Evolutionary conservation across 2,113 vertebrate species (phyloP).

Genomic region (human): DNA sequence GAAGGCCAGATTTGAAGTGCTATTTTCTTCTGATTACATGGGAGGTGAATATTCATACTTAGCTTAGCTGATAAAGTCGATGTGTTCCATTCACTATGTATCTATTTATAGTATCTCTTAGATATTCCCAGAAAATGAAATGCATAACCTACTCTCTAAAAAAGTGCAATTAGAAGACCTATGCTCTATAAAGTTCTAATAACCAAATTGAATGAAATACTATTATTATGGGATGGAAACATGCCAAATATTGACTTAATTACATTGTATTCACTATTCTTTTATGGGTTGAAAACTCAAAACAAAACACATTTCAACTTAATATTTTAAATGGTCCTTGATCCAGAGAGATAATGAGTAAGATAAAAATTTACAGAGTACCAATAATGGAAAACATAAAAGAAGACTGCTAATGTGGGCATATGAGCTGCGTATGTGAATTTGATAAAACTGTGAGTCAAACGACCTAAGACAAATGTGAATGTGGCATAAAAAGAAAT

Average conservation of each 20-base stretch:
- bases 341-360: background rate
- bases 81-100: background rate
- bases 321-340: constrained; percentile 11
- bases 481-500: background rate
- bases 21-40: background rate
- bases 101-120: background rate
- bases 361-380: background rate
- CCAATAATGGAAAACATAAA: background rate
- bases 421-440: background rate
- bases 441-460: background rate
- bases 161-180: constrained; percentile 53
- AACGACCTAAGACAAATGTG: background rate
- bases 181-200: constrained; percentile 42
- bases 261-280: background rate
- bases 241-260: constrained; percentile 18
- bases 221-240: background rate
- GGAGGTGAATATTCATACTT: background rate
- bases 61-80: background rate
- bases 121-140: constrained; percentile 35
- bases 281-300: constrained; percentile 25
- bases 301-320: constrained; percentile 16
- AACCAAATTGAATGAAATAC: background rate
- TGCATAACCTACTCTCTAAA: background rate
- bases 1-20: background rate
- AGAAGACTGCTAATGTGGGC: background rate